phyloP scores from a whole-genome alignment of 2,113 vertebrate species.

The Sylvia atricapilla region DNA sequence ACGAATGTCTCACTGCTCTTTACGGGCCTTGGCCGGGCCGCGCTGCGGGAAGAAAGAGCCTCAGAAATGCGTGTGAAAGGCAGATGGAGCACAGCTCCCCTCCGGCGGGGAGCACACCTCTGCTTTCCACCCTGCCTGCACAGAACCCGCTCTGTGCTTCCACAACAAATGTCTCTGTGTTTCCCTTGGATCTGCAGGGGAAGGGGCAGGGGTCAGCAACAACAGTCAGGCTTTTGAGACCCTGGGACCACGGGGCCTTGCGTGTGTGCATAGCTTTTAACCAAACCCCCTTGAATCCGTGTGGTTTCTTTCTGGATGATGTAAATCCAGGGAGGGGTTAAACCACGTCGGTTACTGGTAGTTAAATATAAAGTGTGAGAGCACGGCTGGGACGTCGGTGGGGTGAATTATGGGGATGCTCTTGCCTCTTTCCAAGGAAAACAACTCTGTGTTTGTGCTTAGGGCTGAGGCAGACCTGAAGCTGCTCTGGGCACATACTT shows the following conservation, averaged over 20 bases:
- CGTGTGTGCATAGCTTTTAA: background rate
- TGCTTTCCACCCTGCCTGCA: background rate
- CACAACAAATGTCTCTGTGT: background rate
- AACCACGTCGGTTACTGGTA: rapidly evolving
- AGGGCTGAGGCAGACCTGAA: background rate
- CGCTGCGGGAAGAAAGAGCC: background rate
- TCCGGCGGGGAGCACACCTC: background rate
- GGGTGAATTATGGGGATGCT: background rate
- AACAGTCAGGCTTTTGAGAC: conserved; percentile 4
- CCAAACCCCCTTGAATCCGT: rapidly evolving
- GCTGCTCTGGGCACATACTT: rapidly evolving
- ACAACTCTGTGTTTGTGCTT: background rate
- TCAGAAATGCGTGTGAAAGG: background rate
- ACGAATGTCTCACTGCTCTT: background rate
- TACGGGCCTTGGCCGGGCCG: background rate
- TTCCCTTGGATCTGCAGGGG: background rate
- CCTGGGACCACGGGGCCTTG: background rate
- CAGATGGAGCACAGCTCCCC: background rate
- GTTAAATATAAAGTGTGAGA: background rate
- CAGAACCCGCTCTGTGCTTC: background rate
- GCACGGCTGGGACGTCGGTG: background rate
- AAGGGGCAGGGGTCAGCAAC: background rate
- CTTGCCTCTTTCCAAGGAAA: background rate
- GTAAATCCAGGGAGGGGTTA: background rate
- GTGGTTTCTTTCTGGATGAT: background rate